A percentile compares a stretch with the other conserved stretches of the same genome.
phyloP scores from a whole-genome alignment of 2,888 invertebrate species.

The Oscheius myriophilus region DNA sequence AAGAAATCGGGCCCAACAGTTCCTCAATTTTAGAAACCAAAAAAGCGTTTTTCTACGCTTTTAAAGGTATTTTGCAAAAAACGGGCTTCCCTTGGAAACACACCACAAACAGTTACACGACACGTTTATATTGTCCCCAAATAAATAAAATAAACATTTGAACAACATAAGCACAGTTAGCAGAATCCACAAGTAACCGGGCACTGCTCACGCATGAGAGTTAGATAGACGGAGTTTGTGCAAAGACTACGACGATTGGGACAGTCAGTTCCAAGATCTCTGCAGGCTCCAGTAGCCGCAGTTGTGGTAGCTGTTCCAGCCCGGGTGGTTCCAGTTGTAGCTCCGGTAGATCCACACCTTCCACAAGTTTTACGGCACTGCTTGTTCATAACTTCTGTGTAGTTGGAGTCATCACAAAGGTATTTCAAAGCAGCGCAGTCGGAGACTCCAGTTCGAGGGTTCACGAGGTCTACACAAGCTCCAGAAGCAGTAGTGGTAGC shows the following conservation, averaged over 20 bases:
- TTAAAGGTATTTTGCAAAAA: slow-evolving; percentile 1
- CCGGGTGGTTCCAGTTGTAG: too few relatives aligned
- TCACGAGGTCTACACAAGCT: slow-evolving; percentile 5
- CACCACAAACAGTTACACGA: too few relatives aligned
- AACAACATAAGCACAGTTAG: neutral
- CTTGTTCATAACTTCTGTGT: slow-evolving; percentile 1
- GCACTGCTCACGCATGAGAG: slow-evolving; percentile 11
- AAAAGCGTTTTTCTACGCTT: neutral
- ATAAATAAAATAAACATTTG: too few relatives aligned
- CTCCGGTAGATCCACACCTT: too few relatives aligned
- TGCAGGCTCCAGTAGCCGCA: neutral
- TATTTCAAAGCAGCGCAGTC: slow-evolving; percentile 1
- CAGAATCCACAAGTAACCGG: slow-evolving; percentile 7
- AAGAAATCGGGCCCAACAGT: too few relatives aligned
- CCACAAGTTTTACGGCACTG: slow-evolving; percentile 14
- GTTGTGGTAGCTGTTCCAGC: neutral
- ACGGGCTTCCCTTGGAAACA: too few relatives aligned
- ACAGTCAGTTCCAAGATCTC: slow-evolving; percentile 6
- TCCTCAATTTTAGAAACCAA: too few relatives aligned
- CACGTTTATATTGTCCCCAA: too few relatives aligned
- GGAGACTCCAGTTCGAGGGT: slow-evolving; percentile 14
- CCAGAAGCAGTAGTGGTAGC: slow-evolving; percentile 1
- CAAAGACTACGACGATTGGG: neutral
- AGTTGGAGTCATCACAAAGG: slow-evolving; percentile 6
- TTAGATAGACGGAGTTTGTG: neutral